A percentile compares a stretch with the other conserved stretches of the same genome.
Conservation (phyloP, 2,113 vertebrate species). For the Ranitomeya variabilis region DNA sequence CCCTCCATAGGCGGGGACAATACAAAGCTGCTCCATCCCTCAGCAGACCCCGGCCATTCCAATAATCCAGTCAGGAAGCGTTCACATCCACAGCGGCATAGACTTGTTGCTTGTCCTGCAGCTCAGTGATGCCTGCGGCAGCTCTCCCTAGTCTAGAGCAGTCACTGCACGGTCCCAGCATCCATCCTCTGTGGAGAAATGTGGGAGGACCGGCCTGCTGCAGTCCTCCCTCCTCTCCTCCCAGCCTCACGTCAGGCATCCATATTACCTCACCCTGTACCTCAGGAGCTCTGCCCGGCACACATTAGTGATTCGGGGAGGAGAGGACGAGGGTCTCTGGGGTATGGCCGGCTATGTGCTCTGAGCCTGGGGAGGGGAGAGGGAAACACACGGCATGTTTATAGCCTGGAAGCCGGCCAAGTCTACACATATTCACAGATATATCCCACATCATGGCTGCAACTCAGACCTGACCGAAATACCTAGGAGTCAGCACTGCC, state of each 20-base stretch:
- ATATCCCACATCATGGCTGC: too few species aligned
- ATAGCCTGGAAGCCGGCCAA: conserved; percentile 35
- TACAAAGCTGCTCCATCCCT: neutral
- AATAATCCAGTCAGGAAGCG: neutral
- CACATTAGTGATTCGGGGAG: neutral
- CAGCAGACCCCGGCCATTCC: neutral
- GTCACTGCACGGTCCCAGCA: neutral
- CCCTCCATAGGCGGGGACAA: conserved; percentile 11
- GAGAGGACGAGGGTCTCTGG: neutral
- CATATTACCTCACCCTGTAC: conserved; percentile 28
- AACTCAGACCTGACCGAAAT: too few species aligned
- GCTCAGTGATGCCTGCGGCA: neutral
- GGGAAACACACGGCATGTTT: conserved; percentile 33
- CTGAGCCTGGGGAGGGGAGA: neutral
- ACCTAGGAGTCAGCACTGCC: too few species aligned
- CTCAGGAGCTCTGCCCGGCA: conserved; percentile 13
- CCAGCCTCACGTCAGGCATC: conserved; percentile 42
- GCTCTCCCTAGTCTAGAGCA: neutral
- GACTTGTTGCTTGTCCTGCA: conserved; percentile 21
- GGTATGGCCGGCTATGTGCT: neutral
- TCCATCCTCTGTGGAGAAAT: conserved; percentile 45
- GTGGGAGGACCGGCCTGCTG: conserved; percentile 34
- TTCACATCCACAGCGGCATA: neutral
- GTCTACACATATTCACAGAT: neutral
- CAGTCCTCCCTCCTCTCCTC: conserved; percentile 29